Base-by-base conservation (phyloP, 64 coral and sea anemone species). In the Cladopsammia gracilis region DNA sequence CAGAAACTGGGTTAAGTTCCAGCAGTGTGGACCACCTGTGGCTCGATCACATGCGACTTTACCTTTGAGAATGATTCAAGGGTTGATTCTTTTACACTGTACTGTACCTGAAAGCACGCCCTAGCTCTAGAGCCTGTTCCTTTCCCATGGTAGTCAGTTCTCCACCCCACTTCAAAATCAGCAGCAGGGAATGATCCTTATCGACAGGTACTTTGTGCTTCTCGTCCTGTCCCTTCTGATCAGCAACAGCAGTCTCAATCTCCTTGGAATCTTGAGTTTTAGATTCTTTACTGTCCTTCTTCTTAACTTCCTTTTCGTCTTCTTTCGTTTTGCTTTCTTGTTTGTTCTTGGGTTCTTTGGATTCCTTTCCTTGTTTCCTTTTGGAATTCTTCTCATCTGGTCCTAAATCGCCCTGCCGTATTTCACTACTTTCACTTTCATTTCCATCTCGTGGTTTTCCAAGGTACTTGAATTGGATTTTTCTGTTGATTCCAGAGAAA, bases 401-500 rank as follows among this genome's bases (percentile, higher is more conserved):
- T 43, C 71, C 78, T 42, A 64, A 79, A 48, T 91, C 77, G 19
- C 48, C 12, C 43, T 34, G 62, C 0, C 78, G 76, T 62, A 18
- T 45, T 54, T 98, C 96, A 10, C 93, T 82, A 74, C 90, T 87
- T 56, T 99, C 98, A 34, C 73, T 83, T 48, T 78, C 72, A 70
- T 54, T 74, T 24, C 79, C 83, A 23, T 93, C 94, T 46, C 82
- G 77, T 7, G 90, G 60, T 62, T 90, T 86, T n/a, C 94, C 94
- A 61, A 99, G 91, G 53, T 96, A 99, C 44, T 99, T 99, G 26
- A 99, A 73, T 70, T 99, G 98, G 52, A 99, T 74, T 48, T 99
- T 99, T 76, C 98, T 88, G 80, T 99, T 99, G 15, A 99, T 99
- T 18, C 98, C 98, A 54, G 98, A 99, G 44, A 99, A 99, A 87